phyloP scores from a whole-genome alignment of 2,113 vertebrate genomes.

The Pedetes capensis region DNA sequence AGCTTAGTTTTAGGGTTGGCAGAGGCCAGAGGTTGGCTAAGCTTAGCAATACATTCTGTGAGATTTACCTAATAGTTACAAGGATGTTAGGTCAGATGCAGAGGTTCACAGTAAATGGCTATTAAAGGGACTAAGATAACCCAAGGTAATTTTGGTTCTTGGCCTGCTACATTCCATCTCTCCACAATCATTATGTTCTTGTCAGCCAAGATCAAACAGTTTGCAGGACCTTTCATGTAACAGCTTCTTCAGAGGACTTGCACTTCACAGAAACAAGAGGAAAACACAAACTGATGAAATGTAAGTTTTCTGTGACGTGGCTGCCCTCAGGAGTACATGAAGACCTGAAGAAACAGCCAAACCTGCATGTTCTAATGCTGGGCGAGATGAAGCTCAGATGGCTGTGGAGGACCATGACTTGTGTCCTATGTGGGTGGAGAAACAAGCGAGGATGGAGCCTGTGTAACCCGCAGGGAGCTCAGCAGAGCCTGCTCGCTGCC shows the following conservation, averaged over 20 bases:
- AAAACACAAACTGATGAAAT: background rate
- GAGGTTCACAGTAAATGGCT: too few relatives aligned
- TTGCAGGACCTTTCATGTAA: background rate
- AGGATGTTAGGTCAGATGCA: background rate
- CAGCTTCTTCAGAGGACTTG: background rate
- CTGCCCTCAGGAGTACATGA: background rate
- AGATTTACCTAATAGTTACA: background rate
- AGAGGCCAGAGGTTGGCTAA: background rate
- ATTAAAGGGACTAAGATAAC: too few relatives aligned
- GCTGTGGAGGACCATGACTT: background rate
- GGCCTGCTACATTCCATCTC: too few relatives aligned
- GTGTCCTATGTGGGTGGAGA: too few relatives aligned
- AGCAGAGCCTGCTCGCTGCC: background rate
- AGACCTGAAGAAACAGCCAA: background rate
- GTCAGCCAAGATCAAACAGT: too few relatives aligned
- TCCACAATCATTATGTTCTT: too few relatives aligned
- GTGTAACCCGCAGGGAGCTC: background rate
- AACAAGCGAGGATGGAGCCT: rapidly evolving
- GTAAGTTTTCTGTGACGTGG: background rate
- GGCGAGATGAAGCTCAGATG: background rate
- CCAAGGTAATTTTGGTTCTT: too few relatives aligned
- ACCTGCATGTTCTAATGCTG: too few relatives aligned
- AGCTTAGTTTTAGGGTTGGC: background rate
- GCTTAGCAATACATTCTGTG: background rate
- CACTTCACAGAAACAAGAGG: background rate